These are phyloP conservation scores for Ranitomeya imitator DNA, from an alignment of 2,113 vertebrate species.

Conservation along the genomic window DNA sequence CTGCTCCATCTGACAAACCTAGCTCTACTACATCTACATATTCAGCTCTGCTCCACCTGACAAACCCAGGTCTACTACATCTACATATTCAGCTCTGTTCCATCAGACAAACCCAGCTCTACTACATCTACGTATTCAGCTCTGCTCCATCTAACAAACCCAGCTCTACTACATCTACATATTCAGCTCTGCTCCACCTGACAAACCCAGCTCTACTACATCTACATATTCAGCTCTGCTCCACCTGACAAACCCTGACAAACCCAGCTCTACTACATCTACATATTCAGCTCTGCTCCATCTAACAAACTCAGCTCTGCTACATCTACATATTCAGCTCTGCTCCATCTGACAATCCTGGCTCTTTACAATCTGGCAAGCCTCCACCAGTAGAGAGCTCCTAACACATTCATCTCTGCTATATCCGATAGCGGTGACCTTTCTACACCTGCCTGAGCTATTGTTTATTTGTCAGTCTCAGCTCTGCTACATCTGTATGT, in stretches of 20 bases:
- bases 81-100: neutral
- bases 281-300: neutral
- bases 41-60: neutral
- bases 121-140: neutral
- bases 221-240: neutral
- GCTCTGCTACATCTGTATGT: conserved; percentile 9
- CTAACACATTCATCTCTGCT: neutral
- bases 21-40: neutral
- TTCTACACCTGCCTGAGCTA: neutral
- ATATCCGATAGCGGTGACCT: neutral
- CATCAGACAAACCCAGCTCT: neutral
- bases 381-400: neutral
- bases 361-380: neutral
- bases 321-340: neutral
- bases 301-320: neutral
- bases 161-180: neutral
- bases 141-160: neutral
- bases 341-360: neutral
- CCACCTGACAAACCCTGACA: neutral
- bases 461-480: neutral
- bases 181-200: neutral
- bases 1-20: neutral
- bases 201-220: neutral
- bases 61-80: neutral
- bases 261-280: neutral